Evolutionary conservation across 2,113 vertebrate genomes (phyloP).

Genomic region (Hystrix brachyura): DNA sequence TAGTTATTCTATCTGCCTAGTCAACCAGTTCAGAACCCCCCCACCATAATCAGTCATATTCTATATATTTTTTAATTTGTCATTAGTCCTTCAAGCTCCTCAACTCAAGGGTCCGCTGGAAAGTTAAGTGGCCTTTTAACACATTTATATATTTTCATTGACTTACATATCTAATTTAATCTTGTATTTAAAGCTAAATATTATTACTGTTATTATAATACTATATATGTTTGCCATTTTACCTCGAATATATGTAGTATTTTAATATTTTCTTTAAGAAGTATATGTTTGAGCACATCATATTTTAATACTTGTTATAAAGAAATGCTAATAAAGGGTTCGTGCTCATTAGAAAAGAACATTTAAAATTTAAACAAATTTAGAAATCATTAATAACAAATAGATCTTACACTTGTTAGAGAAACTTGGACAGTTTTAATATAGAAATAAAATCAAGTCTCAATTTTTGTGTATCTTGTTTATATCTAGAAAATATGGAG

Average conservation of each 20-base stretch:
- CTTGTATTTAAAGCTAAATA: slow-evolving; percentile 25
- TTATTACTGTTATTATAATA: not conserved
- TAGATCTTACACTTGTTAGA: slow-evolving; percentile 10
- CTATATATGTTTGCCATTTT: not conserved
- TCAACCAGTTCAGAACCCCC: not conserved
- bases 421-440: not conserved
- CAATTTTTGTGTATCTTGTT: slow-evolving; percentile 22
- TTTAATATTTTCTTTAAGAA: slow-evolving; percentile 13
- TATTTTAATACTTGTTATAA: slow-evolving; percentile 28
- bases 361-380: slow-evolving; percentile 29
- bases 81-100: not conserved
- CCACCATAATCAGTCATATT: not conserved
- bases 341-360: slow-evolving; percentile 10
- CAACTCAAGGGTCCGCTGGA: not conserved
- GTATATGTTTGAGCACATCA: not conserved
- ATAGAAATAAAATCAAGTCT: not conserved
- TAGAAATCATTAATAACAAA: slow-evolving; percentile 42
- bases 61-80: not conserved
- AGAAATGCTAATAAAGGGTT: not conserved
- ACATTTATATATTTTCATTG: not conserved
- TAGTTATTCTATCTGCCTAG: not conserved
- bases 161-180: slow-evolving; percentile 3
- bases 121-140: not conserved
- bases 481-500: not conserved
- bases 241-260: not conserved